Conservation (phyloP, 2,888 invertebrate species). For the Cenopis cana region DNA sequence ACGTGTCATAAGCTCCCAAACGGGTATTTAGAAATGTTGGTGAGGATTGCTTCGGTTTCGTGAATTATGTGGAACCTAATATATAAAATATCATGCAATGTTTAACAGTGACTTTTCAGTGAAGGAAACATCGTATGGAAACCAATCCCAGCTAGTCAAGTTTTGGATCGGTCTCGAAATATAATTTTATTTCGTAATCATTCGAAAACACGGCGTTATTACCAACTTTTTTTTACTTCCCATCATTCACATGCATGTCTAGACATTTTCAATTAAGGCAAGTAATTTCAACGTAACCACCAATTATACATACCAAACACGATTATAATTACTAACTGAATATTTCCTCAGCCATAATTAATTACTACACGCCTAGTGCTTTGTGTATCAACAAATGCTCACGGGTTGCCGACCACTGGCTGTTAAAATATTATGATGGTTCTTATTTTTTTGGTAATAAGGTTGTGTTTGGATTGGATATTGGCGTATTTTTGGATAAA, state of each 20-base stretch:
- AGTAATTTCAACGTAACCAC: conserved; percentile 21
- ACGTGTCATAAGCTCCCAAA: conserved; percentile 47
- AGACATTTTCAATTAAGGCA: conserved; percentile 41
- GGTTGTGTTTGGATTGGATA: not conserved
- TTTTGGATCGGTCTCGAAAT: too few relatives aligned
- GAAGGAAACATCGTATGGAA: too few relatives aligned
- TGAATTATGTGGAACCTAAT: too few relatives aligned
- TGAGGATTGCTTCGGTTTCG: not conserved
- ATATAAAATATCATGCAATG: too few relatives aligned
- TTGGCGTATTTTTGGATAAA: conserved; percentile 17
- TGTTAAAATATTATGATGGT: not conserved
- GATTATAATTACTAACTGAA: conserved; percentile 62
- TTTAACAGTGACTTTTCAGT: too few relatives aligned
- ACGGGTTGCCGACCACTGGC: conserved; percentile 33
- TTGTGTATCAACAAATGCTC: conserved; percentile 45
- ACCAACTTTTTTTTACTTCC: not conserved
- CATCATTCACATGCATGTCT: conserved; percentile 14
- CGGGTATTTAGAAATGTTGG: not conserved
- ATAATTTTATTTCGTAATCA: not conserved
- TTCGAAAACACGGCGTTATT: not conserved
- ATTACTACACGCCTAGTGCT: conserved; percentile 61
- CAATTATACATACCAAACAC: conserved; percentile 45
- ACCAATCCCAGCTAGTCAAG: too few relatives aligned
- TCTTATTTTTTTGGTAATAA: conserved; percentile 16
- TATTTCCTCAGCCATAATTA: conserved; percentile 65